These are phyloP conservation scores for Lepidurus apus DNA, from an alignment of 1,140 invertebrate genomes.

Conservation along the genomic window DNA sequence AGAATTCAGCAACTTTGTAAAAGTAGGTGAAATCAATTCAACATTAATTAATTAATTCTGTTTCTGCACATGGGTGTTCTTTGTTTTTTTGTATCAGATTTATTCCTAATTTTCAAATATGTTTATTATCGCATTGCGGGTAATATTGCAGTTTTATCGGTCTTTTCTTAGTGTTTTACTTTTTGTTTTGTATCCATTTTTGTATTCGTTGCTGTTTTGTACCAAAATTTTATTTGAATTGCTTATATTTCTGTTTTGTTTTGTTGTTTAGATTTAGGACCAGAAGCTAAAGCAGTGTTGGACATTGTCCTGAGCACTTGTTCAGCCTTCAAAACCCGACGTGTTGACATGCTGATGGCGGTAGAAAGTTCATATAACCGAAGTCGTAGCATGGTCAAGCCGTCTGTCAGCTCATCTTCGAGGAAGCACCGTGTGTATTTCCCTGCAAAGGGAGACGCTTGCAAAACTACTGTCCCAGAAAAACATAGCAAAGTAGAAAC, in stretches of 20 bases:
- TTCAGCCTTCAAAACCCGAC: neutral
- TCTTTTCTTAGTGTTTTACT: too few species aligned
- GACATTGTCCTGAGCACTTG: neutral
- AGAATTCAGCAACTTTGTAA: neutral
- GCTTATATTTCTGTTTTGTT: neutral
- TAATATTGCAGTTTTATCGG: too few species aligned
- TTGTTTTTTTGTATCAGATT: too few species aligned
- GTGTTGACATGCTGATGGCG: constrained; percentile 3
- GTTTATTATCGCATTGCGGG: too few species aligned
- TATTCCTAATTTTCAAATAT: too few species aligned
- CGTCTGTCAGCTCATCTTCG: neutral
- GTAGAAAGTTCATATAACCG: constrained; percentile 12
- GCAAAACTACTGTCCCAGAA: too few species aligned
- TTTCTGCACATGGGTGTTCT: too few species aligned
- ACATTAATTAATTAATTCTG: neutral
- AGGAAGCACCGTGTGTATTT: neutral
- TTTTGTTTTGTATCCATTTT: too few species aligned
- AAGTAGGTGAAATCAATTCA: neutral
- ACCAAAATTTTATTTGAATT: too few species aligned
- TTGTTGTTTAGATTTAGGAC: neutral
- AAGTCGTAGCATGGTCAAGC: neutral
- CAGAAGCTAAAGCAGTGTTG: neutral
- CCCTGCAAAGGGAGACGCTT: neutral
- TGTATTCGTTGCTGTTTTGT: too few species aligned
- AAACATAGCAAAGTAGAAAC: too few species aligned